Evolutionary conservation across 2,113 vertebrate genomes (phyloP), one percentile per base, ranked within the genome.

Genomic region (Apus apus): DNA sequence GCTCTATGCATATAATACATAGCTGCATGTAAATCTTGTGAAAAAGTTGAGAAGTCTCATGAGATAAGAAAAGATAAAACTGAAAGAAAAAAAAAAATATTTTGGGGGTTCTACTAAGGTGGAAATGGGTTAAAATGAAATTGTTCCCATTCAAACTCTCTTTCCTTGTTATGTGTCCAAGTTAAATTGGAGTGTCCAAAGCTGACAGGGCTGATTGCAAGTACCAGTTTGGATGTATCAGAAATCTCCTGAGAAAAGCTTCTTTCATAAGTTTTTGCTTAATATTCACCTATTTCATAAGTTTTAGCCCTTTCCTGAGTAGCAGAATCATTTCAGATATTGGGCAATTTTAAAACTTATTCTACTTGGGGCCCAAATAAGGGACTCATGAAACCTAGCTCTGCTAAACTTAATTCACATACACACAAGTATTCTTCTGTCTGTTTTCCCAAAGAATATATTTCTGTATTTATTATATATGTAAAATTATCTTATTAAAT

Each of bases 1-100:
- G 57, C 8, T 80, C 15, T 53, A 9, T 0, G 0, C 11, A 45
- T 27, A 30, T 22, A 38, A 84, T 11, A 54, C 10, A 17, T 12
- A 74, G 19, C 5, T 85, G 16, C 40, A 46, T 10, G 7, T 22
- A 61, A 60, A 40, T 45, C 17, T 66, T 40, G 21, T 61, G 29
- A 78, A 82, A 92, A 81, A 77, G 26, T 56, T 9, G n/a, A 81
- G 9, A 9, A 34, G 15, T 29, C 10, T 48, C 23, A 71, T 26
- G 7, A 17, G 3, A 4, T 51, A 64, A 82, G 14, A 68, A 22
- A 64, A 53, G 5, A 48, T 6, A 76, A 40, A 92, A 58, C 12
- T 48, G 46, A 48, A 48, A 51, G 30, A 48, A 70, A 50, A 67
- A 68, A 77, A 56, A 13, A 12, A 43, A 43, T 13, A 43, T 43